Evolutionary conservation across 2,797 vertebrate genomes (phyloP).

Genomic region (Myripristis murdjan): DNA sequence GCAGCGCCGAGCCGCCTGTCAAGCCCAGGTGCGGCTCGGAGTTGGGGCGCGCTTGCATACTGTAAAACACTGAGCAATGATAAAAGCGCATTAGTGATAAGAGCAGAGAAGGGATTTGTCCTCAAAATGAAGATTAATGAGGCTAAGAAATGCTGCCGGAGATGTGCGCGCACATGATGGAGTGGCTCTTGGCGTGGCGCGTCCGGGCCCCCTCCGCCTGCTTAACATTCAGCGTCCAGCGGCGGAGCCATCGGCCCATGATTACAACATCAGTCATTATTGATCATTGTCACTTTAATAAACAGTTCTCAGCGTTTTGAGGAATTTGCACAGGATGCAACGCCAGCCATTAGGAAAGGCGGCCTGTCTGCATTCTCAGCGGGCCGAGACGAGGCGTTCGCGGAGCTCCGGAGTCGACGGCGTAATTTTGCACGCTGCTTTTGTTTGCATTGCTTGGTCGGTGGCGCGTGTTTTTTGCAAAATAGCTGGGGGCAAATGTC

Average conservation of each 20-base stretch:
- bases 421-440: slow-evolving; percentile 51
- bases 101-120: slow-evolving; percentile 48
- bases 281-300: slow-evolving; percentile 84
- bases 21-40: slow-evolving; percentile 50
- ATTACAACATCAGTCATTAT: slow-evolving; percentile 86
- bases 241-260: slow-evolving; percentile 67
- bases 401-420: slow-evolving; percentile 44
- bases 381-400: too few species aligned
- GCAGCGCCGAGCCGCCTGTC: slow-evolving; percentile 19
- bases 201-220: slow-evolving; percentile 35
- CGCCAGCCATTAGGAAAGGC: slow-evolving; percentile 51
- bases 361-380: slow-evolving; percentile 50
- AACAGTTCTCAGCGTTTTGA: slow-evolving; percentile 78
- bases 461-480: slow-evolving; percentile 35
- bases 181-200: slow-evolving; percentile 55
- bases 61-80: slow-evolving; percentile 61
- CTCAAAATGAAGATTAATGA: slow-evolving; percentile 78
- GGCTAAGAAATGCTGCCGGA: slow-evolving; percentile 60
- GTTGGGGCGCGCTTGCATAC: slow-evolving; percentile 11
- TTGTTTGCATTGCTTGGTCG: slow-evolving; percentile 71
- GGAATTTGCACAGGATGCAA: slow-evolving; percentile 69
- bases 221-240: slow-evolving; percentile 76
- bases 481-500: slow-evolving; percentile 64
- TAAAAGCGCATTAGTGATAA: slow-evolving; percentile 69
- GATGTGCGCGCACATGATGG: slow-evolving; percentile 61